These are phyloP conservation scores for Magallana nippona DNA, from an alignment of 2,888 invertebrate genomes.

Conservation along the genomic window DNA sequence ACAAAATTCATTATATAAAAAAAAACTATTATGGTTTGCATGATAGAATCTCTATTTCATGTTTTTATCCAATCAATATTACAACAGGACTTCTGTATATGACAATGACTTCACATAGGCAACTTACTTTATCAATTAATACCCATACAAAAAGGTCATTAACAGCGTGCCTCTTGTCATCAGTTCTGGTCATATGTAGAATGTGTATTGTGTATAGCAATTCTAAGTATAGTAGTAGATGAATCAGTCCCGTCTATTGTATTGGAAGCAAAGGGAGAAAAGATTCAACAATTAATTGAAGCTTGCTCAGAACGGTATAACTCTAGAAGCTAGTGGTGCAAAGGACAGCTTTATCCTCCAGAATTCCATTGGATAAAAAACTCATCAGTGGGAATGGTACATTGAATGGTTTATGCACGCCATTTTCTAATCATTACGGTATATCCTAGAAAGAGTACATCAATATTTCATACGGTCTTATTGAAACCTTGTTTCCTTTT, in stretches of 20 bases:
- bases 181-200: background rate
- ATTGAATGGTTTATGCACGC: slow-evolving; percentile 17
- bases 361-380: slow-evolving; percentile 35
- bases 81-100: background rate
- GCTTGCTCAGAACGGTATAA: slow-evolving; percentile 5
- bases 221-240: background rate
- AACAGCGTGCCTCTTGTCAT: background rate
- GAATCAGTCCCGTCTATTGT: background rate
- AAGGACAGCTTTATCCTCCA: slow-evolving; percentile 21
- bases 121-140: background rate
- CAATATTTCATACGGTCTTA: slow-evolving; percentile 32
- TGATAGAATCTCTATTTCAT: too few relatives aligned
- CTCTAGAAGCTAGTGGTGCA: slow-evolving; percentile 18
- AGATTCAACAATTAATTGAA: slow-evolving; percentile 17
- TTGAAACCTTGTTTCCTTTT: slow-evolving; percentile 27
- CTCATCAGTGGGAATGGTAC: slow-evolving; percentile 4
- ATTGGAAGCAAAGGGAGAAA: slow-evolving; percentile 14
- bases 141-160: background rate
- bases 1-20: too few relatives aligned
- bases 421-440: slow-evolving; percentile 33
- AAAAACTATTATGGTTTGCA: too few relatives aligned
- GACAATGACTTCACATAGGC: background rate
- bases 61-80: too few relatives aligned
- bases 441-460: slow-evolving; percentile 20
- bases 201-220: slow-evolving; percentile 13